A percentile compares a stretch with the other conserved stretches of the same genome.
These are phyloP conservation scores for Sacculina carcini DNA, from an alignment of 2,888 invertebrate genomes.

Conservation along the genomic window DNA sequence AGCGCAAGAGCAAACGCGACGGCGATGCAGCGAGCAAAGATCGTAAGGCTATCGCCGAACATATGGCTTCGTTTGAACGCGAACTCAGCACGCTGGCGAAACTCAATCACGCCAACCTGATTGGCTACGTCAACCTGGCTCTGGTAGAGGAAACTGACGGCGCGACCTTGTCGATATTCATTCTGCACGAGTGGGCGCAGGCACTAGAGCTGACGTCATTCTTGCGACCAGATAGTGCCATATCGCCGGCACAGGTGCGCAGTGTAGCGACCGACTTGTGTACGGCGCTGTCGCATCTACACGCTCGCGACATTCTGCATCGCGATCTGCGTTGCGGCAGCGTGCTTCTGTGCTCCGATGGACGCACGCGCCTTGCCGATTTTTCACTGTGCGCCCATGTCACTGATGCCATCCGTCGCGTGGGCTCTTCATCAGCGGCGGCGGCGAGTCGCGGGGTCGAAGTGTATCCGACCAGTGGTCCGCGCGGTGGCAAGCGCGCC, in stretches of 20 bases:
- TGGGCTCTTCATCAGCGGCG: constrained; percentile 5
- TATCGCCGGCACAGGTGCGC: constrained; percentile 30
- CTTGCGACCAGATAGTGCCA: constrained; percentile 25
- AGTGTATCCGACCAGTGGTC: constrained; percentile 22
- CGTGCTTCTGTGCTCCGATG: constrained; percentile 18
- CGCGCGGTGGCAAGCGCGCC: constrained; percentile 33
- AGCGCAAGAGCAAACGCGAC: constrained; percentile 47
- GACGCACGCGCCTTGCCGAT: constrained; percentile 19
- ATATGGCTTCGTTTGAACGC: constrained; percentile 42
- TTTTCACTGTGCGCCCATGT: constrained; percentile 10
- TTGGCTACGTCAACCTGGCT: constrained; percentile 47
- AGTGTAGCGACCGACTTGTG: constrained; percentile 43
- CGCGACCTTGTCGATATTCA: constrained; percentile 13
- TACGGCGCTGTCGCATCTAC: constrained; percentile 46
- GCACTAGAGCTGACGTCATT: constrained; percentile 25
- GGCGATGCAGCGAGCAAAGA: constrained; percentile 32
- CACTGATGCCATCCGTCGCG: constrained; percentile 8
- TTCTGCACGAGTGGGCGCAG: constrained; percentile 22
- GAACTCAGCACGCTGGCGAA: constrained; percentile 43
- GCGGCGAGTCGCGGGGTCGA: too few species aligned
- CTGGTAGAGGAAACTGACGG: constrained; percentile 18
- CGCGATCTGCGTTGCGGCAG: constrained; percentile 38
- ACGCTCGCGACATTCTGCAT: constrained; percentile 54
- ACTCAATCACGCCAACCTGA: constrained; percentile 40
- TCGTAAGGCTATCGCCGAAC: constrained; percentile 20